Conservation (phyloP, 2,888 invertebrate species). For the Polietes domitor region DNA sequence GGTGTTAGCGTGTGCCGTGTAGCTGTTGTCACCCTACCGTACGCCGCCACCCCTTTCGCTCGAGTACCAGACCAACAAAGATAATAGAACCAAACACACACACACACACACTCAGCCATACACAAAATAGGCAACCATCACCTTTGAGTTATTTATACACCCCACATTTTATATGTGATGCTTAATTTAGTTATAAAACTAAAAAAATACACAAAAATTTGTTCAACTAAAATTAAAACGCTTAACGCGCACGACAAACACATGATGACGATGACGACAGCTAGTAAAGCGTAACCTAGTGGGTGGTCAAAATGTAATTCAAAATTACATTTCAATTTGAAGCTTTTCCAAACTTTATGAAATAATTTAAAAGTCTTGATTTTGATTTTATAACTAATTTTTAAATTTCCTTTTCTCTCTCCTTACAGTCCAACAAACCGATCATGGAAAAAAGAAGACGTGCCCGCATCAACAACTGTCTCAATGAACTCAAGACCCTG, state of each 20-base stretch:
- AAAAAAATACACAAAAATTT: constrained; percentile 18
- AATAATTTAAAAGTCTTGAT: background rate
- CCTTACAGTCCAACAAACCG: constrained; percentile 93
- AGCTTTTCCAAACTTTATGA: background rate
- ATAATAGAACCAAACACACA: too few species aligned
- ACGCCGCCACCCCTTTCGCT: background rate
- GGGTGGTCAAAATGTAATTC: constrained; percentile 19
- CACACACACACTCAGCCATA: too few species aligned
- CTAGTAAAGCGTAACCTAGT: background rate
- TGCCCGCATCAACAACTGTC: constrained; percentile 93
- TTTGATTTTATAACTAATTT: constrained; percentile 7
- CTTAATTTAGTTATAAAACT: constrained; percentile 56
- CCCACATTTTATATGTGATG: constrained; percentile 40
- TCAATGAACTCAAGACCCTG: constrained; percentile 92
- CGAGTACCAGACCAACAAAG: too few species aligned
- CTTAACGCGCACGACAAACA: constrained; percentile 61
- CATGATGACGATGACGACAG: background rate
- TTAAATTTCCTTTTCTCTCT: constrained; percentile 55
- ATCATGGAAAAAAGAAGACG: constrained; percentile 95
- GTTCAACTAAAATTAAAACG: constrained; percentile 42
- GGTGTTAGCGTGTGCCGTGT: constrained; percentile 67
- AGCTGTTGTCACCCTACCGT: constrained; percentile 29
- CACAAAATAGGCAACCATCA: constrained; percentile 57
- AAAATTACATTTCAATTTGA: background rate
- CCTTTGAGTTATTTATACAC: constrained; percentile 63